A percentile compares a stretch with the other conserved stretches of the same genome.
These are phyloP conservation scores for Rhynchonycteris naso DNA, from an alignment of 2,797 vertebrate species.

Conservation along the genomic window DNA sequence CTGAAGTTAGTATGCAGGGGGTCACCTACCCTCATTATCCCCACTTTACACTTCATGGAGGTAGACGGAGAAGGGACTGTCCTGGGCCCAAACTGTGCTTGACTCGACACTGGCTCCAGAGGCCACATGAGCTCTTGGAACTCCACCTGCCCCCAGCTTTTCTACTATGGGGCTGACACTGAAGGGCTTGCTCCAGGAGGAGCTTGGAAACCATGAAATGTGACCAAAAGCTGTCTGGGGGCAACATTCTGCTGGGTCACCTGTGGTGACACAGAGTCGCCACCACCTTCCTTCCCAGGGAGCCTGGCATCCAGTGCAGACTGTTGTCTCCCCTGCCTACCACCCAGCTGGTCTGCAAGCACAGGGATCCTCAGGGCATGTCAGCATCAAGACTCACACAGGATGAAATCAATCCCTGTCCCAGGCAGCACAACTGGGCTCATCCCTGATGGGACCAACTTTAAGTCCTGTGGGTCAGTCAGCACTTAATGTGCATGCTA, in stretches of 20 bases:
- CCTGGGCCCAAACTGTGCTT: rapidly evolving
- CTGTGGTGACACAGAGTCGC: not conserved
- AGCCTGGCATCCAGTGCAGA: rapidly evolving
- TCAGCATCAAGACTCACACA: rapidly evolving
- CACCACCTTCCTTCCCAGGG: no score
- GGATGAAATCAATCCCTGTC: rapidly evolving
- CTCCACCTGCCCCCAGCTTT: not conserved
- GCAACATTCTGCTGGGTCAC: rapidly evolving
- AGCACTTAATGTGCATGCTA: rapidly evolving
- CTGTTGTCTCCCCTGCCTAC: not conserved
- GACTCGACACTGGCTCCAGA: rapidly evolving
- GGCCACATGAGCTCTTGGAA: not conserved
- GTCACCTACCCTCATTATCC: rapidly evolving
- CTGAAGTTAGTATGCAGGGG: not conserved
- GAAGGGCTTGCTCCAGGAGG: rapidly evolving
- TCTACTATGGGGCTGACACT: rapidly evolving
- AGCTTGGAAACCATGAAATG: rapidly evolving
- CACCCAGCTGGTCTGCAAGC: rapidly evolving
- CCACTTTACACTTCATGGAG: not conserved
- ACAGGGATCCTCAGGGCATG: rapidly evolving
- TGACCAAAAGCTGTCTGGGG: not conserved
- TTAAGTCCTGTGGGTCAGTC: rapidly evolving
- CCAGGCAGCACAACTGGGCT: not conserved
- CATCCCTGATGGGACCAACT: rapidly evolving
- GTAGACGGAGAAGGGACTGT: no score